Evolutionary conservation across 2,888 invertebrate species (phyloP), one percentile per base, ranked within the genome.

Genomic region (Chesias legatella): DNA sequence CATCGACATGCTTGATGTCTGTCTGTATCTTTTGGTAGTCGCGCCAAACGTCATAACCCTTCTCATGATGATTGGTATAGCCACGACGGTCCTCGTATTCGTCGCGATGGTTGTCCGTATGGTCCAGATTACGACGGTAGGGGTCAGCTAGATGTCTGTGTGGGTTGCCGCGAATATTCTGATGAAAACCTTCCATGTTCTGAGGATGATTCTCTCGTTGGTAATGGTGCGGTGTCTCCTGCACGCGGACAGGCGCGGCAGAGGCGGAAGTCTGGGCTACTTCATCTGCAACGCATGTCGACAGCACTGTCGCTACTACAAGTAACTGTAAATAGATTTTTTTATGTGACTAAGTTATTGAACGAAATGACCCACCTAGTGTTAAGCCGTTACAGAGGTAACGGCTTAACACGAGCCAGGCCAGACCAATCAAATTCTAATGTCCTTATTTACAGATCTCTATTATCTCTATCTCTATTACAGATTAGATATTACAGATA

Each of bases 291-390:
- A 50, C 20, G 26, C 48, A 50, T 25, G 39, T 44, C 11, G 55
- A 31, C 29, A 52, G 27, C 23, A 43, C 46, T 4, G 46, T 47
- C 9, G 49, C 53, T 40, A 68, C 17, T 25, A 65, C 41, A 38
- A 68, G 43, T 34, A 61, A 25, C 67, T 68, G 51, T 6, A 51
- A 46, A 21, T 7, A 20, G n/a, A n/a, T n/a, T n/a, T n/a, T n/a
- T n/a, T n/a, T n/a, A n/a, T n/a, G n/a, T n/a, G n/a, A n/a, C n/a
- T n/a, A n/a, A n/a, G n/a, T n/a, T n/a, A n/a, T n/a, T n/a, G n/a
- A n/a, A n/a, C n/a, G n/a, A n/a, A n/a, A n/a, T n/a, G n/a, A n/a
- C n/a, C n/a, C n/a, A n/a, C n/a, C n/a, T n/a, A n/a, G n/a, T n/a
- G n/a, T n/a, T n/a, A n/a, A n/a, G n/a, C n/a, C n/a, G n/a, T n/a